A percentile compares a stretch with the other conserved stretches of the same genome.
Evolutionary conservation across 2,888 invertebrate species (phyloP).

Genomic region (Lasioglossum figueresi): DNA sequence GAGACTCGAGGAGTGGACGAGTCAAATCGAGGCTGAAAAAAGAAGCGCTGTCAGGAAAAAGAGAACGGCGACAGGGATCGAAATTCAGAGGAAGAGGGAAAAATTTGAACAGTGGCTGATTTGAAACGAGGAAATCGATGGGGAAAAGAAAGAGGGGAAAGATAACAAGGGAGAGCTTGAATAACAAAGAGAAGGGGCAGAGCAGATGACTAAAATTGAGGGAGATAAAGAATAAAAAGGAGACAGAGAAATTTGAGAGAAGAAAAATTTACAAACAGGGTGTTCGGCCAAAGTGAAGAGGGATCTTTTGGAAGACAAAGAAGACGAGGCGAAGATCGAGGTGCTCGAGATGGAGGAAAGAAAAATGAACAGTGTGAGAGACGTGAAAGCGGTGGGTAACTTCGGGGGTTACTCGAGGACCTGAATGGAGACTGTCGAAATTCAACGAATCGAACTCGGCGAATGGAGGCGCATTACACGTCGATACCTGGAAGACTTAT

Average conservation of each 20-base stretch:
- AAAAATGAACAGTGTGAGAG: background rate
- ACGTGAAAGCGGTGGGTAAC: background rate
- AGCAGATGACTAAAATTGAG: background rate
- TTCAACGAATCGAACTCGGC: slow-evolving; percentile 41
- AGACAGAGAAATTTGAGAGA: background rate
- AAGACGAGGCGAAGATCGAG: background rate
- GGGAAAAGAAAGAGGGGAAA: background rate
- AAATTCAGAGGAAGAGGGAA: background rate
- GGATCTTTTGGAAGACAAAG: background rate
- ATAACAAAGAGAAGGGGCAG: background rate
- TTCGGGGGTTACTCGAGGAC: background rate
- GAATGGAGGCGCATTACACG: slow-evolving; percentile 42
- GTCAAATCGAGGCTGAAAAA: background rate
- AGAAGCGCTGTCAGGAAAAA: background rate
- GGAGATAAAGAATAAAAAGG: background rate
- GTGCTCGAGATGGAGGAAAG: background rate
- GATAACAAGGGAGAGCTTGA: background rate
- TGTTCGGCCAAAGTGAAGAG: background rate
- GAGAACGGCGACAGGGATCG: background rate
- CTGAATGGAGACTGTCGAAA: slow-evolving; percentile 10
- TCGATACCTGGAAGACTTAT: slow-evolving; percentile 62
- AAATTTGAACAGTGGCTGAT: background rate
- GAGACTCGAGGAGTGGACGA: background rate
- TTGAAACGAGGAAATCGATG: background rate
- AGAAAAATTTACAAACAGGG: background rate